A percentile compares a stretch with the other conserved stretches of the same genome.
Conservation (phyloP, 1,140 invertebrate genomes). For the Portunus trituberculatus region DNA sequence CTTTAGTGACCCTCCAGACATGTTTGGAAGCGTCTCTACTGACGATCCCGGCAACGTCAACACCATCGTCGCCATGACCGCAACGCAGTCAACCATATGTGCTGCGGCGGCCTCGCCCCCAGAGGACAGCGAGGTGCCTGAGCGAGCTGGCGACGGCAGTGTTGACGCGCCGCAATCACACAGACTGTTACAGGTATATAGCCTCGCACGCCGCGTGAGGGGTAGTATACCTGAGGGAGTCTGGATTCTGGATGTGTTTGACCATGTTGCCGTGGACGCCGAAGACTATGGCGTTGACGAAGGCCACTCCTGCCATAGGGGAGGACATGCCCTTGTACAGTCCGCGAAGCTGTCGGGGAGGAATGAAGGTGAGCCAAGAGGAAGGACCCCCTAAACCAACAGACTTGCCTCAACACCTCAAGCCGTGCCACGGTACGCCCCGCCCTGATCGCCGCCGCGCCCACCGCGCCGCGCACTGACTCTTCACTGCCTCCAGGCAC, state of each 20-base stretch:
- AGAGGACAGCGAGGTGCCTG: not conserved
- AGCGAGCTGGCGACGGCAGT: not conserved
- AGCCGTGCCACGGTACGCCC: not conserved
- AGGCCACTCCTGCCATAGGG: slow-evolving; percentile 91
- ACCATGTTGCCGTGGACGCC: slow-evolving; percentile 92
- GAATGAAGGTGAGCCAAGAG: slow-evolving; percentile 33
- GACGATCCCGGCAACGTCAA: not conserved
- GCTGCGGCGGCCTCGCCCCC: not conserved
- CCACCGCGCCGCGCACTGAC: not conserved
- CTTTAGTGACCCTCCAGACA: not conserved
- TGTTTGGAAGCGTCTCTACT: not conserved
- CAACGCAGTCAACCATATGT: no score
- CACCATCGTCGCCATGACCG: no score
- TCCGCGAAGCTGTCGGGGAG: slow-evolving; percentile 82
- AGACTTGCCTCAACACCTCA: not conserved
- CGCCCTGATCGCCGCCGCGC: not conserved
- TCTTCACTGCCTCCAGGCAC: no score
- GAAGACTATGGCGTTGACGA: slow-evolving; percentile 95
- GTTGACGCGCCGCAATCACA: not conserved
- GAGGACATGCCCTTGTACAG: slow-evolving; percentile 92
- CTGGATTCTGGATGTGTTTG: slow-evolving; percentile 83
- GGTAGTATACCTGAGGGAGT: slow-evolving; percentile 80
- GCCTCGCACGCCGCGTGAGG: not conserved
- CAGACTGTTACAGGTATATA: not conserved
- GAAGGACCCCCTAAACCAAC: not conserved